These are phyloP conservation scores for Deilephila porcellus DNA, from an alignment of 2,888 invertebrate species.

Conservation along the genomic window DNA sequence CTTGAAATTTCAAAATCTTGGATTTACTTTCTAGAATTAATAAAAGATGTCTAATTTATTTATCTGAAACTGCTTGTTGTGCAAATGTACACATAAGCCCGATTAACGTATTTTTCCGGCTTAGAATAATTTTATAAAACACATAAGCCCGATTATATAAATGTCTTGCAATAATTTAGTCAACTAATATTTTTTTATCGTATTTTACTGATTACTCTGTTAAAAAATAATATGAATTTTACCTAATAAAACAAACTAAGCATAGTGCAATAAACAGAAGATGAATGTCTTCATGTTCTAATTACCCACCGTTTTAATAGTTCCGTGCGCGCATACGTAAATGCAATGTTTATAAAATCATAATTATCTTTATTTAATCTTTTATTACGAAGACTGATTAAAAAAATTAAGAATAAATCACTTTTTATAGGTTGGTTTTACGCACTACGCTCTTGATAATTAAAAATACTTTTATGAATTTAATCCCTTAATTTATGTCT, in stretches of 20 bases:
- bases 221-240: neutral
- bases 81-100: no score
- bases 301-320: neutral
- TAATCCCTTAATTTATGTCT: conserved; percentile 26
- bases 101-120: no score
- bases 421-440: conserved; percentile 49
- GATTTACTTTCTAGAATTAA: neutral
- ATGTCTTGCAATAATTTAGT: no score
- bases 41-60: neutral
- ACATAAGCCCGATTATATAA: no score
- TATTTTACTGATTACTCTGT: neutral
- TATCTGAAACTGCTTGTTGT: no score
- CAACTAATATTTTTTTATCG: no score
- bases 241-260: neutral
- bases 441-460: conserved; percentile 50
- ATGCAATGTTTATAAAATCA: conserved; percentile 1
- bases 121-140: no score
- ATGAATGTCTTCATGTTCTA: neutral
- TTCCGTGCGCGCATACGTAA: neutral
- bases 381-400: conserved; percentile 43
- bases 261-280: neutral
- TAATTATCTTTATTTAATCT: neutral
- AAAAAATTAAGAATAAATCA: conserved; percentile 30
- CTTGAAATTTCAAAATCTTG: no score
- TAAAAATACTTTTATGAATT: conserved; percentile 32